These are phyloP conservation scores for Myocastor coypus DNA, from an alignment of 2,113 vertebrate species.

Conservation along the genomic window DNA sequence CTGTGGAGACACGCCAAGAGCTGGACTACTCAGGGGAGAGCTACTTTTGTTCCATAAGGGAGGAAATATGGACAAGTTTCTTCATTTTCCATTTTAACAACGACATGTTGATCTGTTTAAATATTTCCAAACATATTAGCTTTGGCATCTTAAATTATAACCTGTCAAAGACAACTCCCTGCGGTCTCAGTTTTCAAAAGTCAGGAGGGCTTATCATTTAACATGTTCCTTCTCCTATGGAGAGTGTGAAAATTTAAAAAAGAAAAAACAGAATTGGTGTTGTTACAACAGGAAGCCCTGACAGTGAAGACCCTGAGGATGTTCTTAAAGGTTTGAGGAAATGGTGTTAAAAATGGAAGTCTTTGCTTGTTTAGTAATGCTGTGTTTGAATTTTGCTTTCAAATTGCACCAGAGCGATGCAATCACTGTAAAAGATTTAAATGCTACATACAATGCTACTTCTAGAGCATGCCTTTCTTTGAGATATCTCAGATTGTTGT, in stretches of 20 bases:
- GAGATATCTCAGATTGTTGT: background rate
- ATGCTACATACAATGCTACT: background rate
- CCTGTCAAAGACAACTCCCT: background rate
- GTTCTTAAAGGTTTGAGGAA: constrained; percentile 17
- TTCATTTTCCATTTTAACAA: background rate
- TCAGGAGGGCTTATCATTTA: background rate
- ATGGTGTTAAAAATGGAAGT: constrained; percentile 47
- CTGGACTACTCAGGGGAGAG: background rate
- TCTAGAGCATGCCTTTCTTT: background rate
- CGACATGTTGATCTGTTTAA: background rate
- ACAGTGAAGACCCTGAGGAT: background rate
- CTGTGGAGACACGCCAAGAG: background rate
- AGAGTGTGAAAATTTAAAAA: background rate
- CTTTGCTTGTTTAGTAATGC: background rate
- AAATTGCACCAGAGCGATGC: background rate
- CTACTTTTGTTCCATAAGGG: background rate
- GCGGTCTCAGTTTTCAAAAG: background rate
- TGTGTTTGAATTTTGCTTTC: background rate
- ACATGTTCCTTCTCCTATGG: background rate
- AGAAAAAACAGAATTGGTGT: background rate
- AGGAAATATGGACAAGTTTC: background rate
- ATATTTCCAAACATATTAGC: background rate
- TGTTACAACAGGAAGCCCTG: constrained; percentile 28
- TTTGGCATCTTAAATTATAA: background rate
- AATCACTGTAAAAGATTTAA: background rate